phyloP scores from a whole-genome alignment of 2,113 vertebrate genomes.

The Ptilorrhoa leucosticta region DNA sequence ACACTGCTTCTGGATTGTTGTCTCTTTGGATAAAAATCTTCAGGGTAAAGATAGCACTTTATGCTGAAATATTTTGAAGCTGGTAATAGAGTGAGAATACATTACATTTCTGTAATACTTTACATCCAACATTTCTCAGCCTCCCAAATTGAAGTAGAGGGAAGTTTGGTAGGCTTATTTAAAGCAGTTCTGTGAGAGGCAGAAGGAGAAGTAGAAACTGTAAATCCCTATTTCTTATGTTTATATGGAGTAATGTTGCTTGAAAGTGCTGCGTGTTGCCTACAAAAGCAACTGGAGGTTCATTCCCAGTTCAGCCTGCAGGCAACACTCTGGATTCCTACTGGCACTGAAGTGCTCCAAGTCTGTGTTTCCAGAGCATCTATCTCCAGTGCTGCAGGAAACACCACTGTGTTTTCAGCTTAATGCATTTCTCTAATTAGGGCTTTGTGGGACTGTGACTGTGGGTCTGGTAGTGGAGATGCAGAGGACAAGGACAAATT shows the following conservation, averaged over 20 bases:
- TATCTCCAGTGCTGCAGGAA: not conserved
- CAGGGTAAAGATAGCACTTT: not conserved
- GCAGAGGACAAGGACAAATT: not conserved
- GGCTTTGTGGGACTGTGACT: not conserved
- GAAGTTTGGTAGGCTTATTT: not conserved
- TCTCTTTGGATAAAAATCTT: not conserved
- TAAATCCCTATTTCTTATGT: not conserved
- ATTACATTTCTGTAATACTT: not conserved
- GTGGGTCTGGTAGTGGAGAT: not conserved
- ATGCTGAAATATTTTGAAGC: not conserved
- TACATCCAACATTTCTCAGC: not conserved
- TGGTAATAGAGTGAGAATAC: not conserved
- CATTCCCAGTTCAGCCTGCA: not conserved
- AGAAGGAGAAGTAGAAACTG: not conserved
- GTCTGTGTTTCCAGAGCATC: not conserved
- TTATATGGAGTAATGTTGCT: not conserved
- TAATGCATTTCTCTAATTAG: not conserved
- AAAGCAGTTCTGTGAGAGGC: not conserved
- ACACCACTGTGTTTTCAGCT: accelerated
- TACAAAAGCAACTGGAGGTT: not conserved
- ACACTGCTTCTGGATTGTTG: not conserved
- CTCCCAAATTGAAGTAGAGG: not conserved
- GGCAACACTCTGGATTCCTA: not conserved
- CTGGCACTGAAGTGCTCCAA: accelerated
- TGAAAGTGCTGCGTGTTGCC: not conserved